A percentile compares a stretch with the other conserved stretches of the same genome.
Evolutionary conservation across 2,113 vertebrate species (phyloP).

Genomic region (Coptodon bakossiorum): DNA sequence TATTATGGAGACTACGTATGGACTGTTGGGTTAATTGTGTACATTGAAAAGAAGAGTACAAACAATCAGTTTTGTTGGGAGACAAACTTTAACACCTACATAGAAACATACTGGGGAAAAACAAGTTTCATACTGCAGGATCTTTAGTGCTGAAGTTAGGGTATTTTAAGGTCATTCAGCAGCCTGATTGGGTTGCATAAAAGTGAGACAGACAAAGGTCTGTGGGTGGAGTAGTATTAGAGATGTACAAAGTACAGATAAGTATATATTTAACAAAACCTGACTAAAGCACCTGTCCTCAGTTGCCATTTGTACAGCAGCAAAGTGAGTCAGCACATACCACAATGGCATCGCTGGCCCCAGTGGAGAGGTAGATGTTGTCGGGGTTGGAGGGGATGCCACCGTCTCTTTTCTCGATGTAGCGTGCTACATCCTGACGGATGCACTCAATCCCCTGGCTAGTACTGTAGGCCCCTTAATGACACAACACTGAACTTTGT

Average conservation of each 20-base stretch:
- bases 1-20: not conserved
- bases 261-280: constrained; percentile 38
- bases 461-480: constrained; percentile 77
- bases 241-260: constrained; percentile 11
- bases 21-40: not conserved
- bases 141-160: not conserved
- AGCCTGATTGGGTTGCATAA: not conserved
- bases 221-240: not conserved
- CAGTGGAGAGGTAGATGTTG: constrained; percentile 82
- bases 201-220: constrained; percentile 12
- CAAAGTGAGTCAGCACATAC: constrained; percentile 32
- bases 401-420: constrained; percentile 79
- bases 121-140: not conserved
- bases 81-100: not conserved
- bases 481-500: constrained; percentile 3
- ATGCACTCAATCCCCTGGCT: constrained; percentile 82
- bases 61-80: not conserved
- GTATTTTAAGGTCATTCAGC: not conserved
- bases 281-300: not conserved
- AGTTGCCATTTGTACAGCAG: not conserved
- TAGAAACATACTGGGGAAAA: not conserved
- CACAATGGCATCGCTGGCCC: constrained; percentile 86
- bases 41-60: not conserved
- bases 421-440: constrained; percentile 77
- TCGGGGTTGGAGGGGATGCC: constrained; percentile 74